Evolutionary conservation across 2,888 invertebrate genomes (phyloP).

Genomic region (Erebia aethiops): DNA sequence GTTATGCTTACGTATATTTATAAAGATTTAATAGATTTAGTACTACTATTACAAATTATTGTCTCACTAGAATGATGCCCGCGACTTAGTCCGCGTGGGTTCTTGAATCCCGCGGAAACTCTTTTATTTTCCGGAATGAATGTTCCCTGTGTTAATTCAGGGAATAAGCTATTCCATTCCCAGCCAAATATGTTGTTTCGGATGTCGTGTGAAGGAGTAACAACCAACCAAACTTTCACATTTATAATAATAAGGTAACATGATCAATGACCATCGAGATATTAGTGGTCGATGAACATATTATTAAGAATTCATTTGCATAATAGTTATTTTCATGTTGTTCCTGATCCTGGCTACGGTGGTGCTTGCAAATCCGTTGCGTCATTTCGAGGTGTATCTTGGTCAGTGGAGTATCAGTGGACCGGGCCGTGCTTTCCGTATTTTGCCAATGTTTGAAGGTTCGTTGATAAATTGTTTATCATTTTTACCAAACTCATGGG

Average conservation of each 20-base stretch:
- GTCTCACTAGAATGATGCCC: no score
- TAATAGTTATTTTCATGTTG: constrained; percentile 61
- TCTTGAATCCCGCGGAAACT: background rate
- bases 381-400: constrained; percentile 75
- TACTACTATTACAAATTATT: no score
- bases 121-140: background rate
- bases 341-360: constrained; percentile 55
- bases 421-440: constrained; percentile 73
- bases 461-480: background rate
- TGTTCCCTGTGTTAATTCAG: no score
- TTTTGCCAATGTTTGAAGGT: constrained; percentile 58
- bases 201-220: no score
- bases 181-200: no score
- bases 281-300: no score
- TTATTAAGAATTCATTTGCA: background rate
- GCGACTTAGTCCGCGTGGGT: no score
- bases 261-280: no score
- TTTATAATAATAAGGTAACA: no score
- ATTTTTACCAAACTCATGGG: background rate
- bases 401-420: constrained; percentile 78
- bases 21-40: background rate
- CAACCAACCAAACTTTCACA: no score
- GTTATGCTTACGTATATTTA: constrained; percentile 37
- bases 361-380: constrained; percentile 65
- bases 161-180: no score